Percentiles rank a stretch among this genome's conserved stretches.
These are phyloP conservation scores for Elysia crispata DNA, from an alignment of 2,888 invertebrate genomes.

Conservation along the genomic window DNA sequence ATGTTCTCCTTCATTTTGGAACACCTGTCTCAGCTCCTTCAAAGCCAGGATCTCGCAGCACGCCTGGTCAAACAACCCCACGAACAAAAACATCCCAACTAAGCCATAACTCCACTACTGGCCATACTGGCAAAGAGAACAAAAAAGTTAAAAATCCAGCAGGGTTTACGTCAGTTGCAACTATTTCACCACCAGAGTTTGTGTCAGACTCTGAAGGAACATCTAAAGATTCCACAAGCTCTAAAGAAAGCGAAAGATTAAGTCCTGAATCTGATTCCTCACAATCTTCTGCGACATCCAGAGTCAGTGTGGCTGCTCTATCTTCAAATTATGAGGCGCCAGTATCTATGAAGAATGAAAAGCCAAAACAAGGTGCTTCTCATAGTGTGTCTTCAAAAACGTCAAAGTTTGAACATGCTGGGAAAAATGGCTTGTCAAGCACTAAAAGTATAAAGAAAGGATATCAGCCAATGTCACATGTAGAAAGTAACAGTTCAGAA, in stretches of 20 bases:
- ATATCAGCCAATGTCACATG: not conserved
- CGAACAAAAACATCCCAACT: not conserved
- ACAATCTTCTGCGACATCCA: not conserved
- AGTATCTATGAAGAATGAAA: not conserved
- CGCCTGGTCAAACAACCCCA: not conserved
- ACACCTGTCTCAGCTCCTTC: constrained; percentile 7
- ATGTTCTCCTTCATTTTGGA: constrained; percentile 49
- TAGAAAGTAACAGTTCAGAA: constrained; percentile 47
- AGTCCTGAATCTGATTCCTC: not conserved
- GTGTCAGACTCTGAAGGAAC: not conserved
- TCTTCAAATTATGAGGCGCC: not conserved
- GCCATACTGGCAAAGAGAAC: not conserved
- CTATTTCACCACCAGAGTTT: too few relatives aligned
- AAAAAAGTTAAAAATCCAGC: too few relatives aligned
- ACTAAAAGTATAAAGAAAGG: not conserved
- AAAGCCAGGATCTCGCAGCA: not conserved
- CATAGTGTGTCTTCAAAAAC: too few relatives aligned
- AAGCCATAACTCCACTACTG: not conserved
- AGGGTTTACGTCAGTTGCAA: too few relatives aligned
- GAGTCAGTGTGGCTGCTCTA: not conserved
- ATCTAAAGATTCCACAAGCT: not conserved
- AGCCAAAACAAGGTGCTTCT: not conserved
- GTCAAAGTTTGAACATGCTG: too few relatives aligned
- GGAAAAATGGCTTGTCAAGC: not conserved
- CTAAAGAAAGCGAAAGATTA: not conserved